Conservation (phyloP, 2,113 vertebrate genomes). For the Indri indri region DNA sequence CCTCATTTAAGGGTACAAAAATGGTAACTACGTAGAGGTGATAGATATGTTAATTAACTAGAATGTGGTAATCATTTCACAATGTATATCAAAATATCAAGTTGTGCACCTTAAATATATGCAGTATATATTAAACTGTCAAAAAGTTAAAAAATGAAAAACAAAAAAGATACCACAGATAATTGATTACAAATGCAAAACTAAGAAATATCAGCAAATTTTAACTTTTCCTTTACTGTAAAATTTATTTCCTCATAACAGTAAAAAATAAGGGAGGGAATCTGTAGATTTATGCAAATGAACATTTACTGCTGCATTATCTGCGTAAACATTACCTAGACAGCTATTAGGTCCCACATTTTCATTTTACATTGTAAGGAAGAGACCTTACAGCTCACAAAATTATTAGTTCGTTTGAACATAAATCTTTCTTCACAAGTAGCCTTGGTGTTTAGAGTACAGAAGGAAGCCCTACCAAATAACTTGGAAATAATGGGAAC, state of each 20-base stretch:
- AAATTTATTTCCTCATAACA: background rate
- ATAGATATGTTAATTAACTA: background rate
- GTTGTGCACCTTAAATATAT: background rate
- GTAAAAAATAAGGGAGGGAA: background rate
- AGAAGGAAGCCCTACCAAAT: background rate
- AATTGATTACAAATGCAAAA: background rate
- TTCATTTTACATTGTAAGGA: background rate
- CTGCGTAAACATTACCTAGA: background rate
- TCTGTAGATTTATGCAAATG: background rate
- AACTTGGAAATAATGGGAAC: background rate
- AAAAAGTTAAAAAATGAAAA: background rate
- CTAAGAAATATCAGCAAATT: background rate
- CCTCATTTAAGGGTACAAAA: background rate
- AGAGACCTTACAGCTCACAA: background rate
- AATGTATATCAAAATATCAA: background rate
- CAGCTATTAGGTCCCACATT: background rate
- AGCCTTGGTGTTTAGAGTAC: background rate
- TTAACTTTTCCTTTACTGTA: background rate
- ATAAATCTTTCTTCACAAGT: background rate
- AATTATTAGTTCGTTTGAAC: background rate
- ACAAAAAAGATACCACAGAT: background rate
- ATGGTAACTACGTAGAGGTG: background rate
- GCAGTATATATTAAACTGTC: background rate
- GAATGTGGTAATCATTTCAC: background rate
- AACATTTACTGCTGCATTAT: background rate